Evolutionary conservation across 2,888 invertebrate genomes (phyloP).

Genomic region (Sarcophaga caerulescens): DNA sequence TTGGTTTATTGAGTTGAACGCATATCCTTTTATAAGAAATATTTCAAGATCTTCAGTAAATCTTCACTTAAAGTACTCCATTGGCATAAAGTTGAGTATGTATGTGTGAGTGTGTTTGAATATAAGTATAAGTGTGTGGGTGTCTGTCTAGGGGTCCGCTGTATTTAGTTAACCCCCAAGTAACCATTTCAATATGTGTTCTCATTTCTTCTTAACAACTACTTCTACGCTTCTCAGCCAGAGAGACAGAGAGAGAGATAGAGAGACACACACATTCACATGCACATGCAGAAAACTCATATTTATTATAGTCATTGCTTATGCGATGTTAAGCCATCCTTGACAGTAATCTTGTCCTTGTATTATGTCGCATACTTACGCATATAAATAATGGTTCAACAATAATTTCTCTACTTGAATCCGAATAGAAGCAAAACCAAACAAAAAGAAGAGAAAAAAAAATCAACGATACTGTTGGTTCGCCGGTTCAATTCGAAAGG

Average conservation of each 20-base stretch:
- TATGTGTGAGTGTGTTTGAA: neutral
- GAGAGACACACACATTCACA: slow-evolving; percentile 7
- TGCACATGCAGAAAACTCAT: slow-evolving; percentile 31
- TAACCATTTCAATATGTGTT: slow-evolving; percentile 58
- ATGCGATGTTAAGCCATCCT: slow-evolving; percentile 65
- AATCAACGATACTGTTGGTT: neutral
- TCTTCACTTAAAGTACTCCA: slow-evolving; percentile 58
- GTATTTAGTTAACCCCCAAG: slow-evolving; percentile 47
- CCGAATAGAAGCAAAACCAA: slow-evolving; percentile 34
- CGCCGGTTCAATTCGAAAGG: neutral
- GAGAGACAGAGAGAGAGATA: too few relatives aligned
- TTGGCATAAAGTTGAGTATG: slow-evolving; percentile 45
- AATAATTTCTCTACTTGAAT: slow-evolving; percentile 61
- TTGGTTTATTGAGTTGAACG: slow-evolving; percentile 40
- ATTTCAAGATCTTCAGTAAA: slow-evolving; percentile 58
- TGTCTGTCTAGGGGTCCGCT: slow-evolving; percentile 21
- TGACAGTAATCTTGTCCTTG: slow-evolving; percentile 68
- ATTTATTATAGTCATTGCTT: slow-evolving; percentile 65
- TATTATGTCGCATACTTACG: slow-evolving; percentile 66
- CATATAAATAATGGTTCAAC: slow-evolving; percentile 66
- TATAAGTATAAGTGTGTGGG: neutral
- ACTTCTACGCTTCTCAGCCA: neutral
- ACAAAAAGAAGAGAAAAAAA: neutral
- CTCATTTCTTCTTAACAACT: neutral
- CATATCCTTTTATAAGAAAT: slow-evolving; percentile 24